Percentiles rank a stretch among this genome's conserved stretches.
Evolutionary conservation across 2,888 invertebrate genomes (phyloP).

Genomic region (Protophormia terraenovae): DNA sequence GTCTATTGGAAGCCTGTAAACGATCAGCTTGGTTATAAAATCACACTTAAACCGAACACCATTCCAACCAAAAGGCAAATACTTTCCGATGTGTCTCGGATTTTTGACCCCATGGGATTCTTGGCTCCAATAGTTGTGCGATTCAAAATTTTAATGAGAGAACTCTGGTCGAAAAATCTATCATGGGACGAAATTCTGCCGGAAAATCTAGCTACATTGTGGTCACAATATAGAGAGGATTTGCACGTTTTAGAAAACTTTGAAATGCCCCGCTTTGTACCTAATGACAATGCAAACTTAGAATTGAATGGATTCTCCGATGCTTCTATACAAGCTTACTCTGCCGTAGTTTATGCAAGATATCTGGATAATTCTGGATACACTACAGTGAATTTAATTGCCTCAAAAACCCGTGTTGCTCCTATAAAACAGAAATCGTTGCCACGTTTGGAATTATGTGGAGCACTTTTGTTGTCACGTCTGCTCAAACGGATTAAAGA

Average conservation of each 20-base stretch:
- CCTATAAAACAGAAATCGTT: no score
- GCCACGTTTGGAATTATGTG: conserved; percentile 39
- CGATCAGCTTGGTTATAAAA: conserved; percentile 8
- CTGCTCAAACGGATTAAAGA: conserved; percentile 22
- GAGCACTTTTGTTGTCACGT: conserved; percentile 19
- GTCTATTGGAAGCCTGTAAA: not conserved
- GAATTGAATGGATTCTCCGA: conserved; percentile 36
- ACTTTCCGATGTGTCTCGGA: conserved; percentile 14
- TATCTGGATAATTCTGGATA: no score
- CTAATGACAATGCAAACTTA: not conserved
- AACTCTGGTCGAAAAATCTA: conserved; percentile 8
- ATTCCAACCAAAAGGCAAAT: conserved; percentile 5
- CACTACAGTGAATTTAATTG: no score
- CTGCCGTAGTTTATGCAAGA: no score
- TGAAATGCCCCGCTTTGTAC: not conserved
- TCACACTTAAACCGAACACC: not conserved
- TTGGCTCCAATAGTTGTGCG: conserved; percentile 23
- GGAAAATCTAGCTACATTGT: not conserved
- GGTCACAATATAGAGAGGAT: not conserved
- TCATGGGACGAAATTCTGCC: conserved; percentile 39
- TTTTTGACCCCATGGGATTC: conserved; percentile 34
- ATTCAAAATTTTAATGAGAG: conserved; percentile 36
- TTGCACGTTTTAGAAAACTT: not conserved
- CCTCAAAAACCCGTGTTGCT: conserved; percentile 40
- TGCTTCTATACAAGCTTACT: no score